Conservation (phyloP, 2,113 vertebrate species). For the Felis catus region DNA sequence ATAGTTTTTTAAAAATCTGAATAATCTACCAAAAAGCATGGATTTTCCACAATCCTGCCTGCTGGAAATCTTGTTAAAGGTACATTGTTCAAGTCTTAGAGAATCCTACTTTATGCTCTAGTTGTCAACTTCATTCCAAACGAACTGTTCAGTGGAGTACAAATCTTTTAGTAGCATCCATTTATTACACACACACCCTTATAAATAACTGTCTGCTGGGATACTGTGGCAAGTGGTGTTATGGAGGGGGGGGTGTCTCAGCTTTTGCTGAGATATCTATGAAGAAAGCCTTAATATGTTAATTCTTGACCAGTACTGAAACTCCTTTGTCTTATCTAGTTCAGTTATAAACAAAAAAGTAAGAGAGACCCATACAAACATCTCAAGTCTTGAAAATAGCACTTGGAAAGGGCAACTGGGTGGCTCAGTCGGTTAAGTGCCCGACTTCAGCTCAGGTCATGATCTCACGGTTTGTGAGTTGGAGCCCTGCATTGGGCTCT, state of each 20-base stretch:
- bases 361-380: not conserved
- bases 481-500: no score
- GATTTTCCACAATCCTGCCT: not conserved
- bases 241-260: accelerated
- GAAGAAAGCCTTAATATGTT: not conserved
- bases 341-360: conserved; percentile 13
- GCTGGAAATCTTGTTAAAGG: not conserved
- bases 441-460: no score
- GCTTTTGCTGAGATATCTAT: not conserved
- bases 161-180: not conserved
- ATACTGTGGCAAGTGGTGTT: no score
- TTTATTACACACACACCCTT: not conserved
- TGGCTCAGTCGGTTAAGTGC: no score
- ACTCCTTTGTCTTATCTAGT: not conserved
- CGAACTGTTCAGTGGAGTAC: not conserved
- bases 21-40: not conserved
- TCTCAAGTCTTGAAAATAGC: not conserved
- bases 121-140: not conserved
- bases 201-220: not conserved
- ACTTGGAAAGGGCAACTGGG: not conserved
- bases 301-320: not conserved
- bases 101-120: not conserved
- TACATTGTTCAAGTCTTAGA: not conserved
- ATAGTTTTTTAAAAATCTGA: not conserved
- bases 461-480: no score